Percentiles rank a stretch among this genome's conserved stretches.
Evolutionary conservation across 2,888 invertebrate species (phyloP).

Genomic region (Biston stratarius): DNA sequence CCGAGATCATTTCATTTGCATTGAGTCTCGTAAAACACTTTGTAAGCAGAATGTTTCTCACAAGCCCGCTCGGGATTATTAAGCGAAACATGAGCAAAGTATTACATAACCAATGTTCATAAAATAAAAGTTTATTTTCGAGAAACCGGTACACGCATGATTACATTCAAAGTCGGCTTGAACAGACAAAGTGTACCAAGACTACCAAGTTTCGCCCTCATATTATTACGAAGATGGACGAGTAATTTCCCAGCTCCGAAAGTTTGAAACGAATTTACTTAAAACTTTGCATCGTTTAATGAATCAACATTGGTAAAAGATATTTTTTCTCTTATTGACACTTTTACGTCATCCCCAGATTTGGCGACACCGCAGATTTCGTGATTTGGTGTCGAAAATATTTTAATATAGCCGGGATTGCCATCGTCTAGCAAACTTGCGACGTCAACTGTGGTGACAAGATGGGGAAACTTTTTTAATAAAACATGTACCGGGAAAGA

Average conservation of each 20-base stretch:
- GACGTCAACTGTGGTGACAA: constrained; percentile 64
- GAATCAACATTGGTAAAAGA: constrained; percentile 58
- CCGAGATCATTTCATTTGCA: constrained; percentile 26
- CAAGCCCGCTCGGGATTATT: constrained; percentile 33
- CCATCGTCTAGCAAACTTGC: constrained; percentile 52
- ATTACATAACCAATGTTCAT: constrained; percentile 44
- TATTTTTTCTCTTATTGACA: constrained; percentile 52
- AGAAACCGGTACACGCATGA: constrained; percentile 48
- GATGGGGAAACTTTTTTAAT: constrained; percentile 76
- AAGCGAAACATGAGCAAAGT: constrained; percentile 36
- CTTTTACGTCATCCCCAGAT: constrained; percentile 49
- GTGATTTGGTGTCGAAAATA: constrained; percentile 63
- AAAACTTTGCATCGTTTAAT: constrained; percentile 58
- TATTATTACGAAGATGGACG: constrained; percentile 58
- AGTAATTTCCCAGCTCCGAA: constrained; percentile 56
- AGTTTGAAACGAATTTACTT: constrained; percentile 58
- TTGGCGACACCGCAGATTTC: constrained; percentile 32
- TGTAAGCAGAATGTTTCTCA: constrained; percentile 38
- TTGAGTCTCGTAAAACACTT: constrained; percentile 38
- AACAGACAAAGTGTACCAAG: constrained; percentile 41
- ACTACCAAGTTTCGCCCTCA: constrained; percentile 43
- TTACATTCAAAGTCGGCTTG: constrained; percentile 46
- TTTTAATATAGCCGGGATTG: constrained; percentile 73
- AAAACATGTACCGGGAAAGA: constrained; percentile 64
- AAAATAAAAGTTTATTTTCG: constrained; percentile 45